A percentile compares a stretch with the other conserved stretches of the same genome.
phyloP scores from a whole-genome alignment of 2,797 vertebrate species.

The Halcyon badia region DNA sequence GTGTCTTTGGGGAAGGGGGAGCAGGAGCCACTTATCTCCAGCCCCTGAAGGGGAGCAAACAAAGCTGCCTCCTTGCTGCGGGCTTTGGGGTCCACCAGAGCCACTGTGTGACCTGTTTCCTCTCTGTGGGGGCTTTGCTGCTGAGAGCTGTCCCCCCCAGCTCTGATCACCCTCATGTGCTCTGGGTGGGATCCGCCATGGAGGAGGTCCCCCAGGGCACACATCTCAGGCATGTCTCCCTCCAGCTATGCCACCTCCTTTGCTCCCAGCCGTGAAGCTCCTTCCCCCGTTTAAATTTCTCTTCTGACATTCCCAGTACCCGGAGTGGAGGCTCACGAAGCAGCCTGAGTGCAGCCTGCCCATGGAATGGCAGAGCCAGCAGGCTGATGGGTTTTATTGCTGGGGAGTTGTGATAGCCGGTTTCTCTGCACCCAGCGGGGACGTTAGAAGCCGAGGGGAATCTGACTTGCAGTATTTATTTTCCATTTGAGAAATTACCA shows the following conservation, averaged over 20 bases:
- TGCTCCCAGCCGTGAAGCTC: background rate
- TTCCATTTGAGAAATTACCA: slow-evolving; percentile 32
- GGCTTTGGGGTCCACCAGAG: background rate
- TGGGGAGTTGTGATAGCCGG: background rate
- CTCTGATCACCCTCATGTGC: background rate
- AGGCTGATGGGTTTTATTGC: background rate
- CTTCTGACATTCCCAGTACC: accelerated
- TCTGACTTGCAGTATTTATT: background rate
- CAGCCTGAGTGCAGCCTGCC: background rate
- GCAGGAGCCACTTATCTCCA: background rate
- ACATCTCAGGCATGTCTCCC: background rate
- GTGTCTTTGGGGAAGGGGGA: background rate
- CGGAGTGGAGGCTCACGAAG: background rate
- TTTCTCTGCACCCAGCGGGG: background rate
- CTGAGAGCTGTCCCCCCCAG: background rate
- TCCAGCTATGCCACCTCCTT: background rate
- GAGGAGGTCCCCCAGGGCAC: background rate
- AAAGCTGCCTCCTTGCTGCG: background rate
- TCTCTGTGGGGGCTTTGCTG: background rate
- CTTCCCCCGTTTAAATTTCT: background rate
- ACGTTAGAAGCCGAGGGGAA: background rate
- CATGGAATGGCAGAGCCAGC: background rate
- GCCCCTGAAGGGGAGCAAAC: background rate
- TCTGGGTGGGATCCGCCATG: background rate
- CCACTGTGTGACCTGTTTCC: background rate